phyloP scores from a whole-genome alignment of 2,113 vertebrate genomes.

The Rhynchomys soricoides region DNA sequence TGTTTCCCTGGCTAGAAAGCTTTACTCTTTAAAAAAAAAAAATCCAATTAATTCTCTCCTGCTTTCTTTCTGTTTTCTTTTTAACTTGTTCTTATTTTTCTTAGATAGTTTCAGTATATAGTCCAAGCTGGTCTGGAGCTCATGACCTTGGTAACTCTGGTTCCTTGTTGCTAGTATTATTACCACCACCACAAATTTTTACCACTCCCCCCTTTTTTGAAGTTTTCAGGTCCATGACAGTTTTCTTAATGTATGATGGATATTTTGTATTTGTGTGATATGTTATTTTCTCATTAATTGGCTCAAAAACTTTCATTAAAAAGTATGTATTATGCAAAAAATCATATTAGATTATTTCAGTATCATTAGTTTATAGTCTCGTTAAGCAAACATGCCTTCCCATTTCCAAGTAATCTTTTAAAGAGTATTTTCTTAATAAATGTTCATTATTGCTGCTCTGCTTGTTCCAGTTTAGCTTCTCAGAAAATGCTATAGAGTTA shows the following conservation, averaged over 20 bases:
- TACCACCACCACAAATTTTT: neutral
- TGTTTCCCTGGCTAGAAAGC: neutral
- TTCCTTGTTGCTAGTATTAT: neutral
- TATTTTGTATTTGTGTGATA: neutral
- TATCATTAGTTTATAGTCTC: neutral
- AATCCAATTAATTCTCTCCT: neutral
- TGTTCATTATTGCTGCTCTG: neutral
- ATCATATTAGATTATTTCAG: neutral
- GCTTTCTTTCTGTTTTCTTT: neutral
- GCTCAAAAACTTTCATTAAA: neutral
- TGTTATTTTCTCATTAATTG: neutral
- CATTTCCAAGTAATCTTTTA: neutral
- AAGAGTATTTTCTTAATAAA: neutral
- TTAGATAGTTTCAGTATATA: neutral
- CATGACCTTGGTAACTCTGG: neutral
- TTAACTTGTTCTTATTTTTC: neutral
- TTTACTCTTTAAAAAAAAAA: neutral
- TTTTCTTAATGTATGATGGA: neutral
- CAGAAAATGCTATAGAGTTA: neutral
- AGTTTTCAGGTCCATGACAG: neutral
- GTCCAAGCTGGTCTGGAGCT: neutral
- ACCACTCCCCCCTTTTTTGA: rapidly evolving
- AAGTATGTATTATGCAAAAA: neutral
- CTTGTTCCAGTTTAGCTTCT: neutral
- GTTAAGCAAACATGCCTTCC: neutral